Percentiles rank a stretch among this genome's conserved stretches.
Evolutionary conservation across 2,797 vertebrate species (phyloP).

Genomic region (Eutrigla gurnardus): DNA sequence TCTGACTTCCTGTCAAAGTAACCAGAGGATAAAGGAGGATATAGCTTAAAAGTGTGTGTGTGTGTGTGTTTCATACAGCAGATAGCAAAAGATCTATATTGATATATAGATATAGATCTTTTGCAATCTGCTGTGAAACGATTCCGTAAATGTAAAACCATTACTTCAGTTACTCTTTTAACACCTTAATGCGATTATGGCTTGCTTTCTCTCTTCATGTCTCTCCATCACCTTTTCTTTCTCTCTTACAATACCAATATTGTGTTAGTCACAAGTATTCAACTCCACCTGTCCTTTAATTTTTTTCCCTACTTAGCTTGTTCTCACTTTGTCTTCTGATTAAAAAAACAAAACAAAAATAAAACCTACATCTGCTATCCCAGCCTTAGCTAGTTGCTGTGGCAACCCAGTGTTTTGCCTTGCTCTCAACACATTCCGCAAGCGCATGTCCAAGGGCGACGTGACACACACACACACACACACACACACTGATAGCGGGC

Average conservation of each 20-base stretch:
- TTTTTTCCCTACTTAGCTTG: neutral
- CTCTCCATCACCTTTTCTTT: too few species aligned
- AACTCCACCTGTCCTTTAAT: constrained; percentile 14
- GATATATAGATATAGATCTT: neutral
- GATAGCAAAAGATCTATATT: neutral
- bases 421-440: constrained; percentile 81
- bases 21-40: constrained; percentile 37
- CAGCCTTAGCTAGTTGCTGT: constrained; percentile 76
- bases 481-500: constrained; percentile 48
- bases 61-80: too few species aligned
- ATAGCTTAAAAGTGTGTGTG: neutral
- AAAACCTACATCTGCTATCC: constrained; percentile 34
- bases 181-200: neutral
- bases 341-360: too few species aligned
- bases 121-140: neutral
- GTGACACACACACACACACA: constrained; percentile 61
- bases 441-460: constrained; percentile 77
- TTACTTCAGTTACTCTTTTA: neutral
- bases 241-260: neutral
- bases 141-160: neutral
- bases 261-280: neutral
- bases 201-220: neutral
- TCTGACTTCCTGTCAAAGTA: constrained; percentile 55
- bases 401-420: constrained; percentile 81
- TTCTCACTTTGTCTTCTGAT: constrained; percentile 40